phyloP scores from a whole-genome alignment of 2,113 vertebrate genomes.

The Gymnobelideus leadbeateri region DNA sequence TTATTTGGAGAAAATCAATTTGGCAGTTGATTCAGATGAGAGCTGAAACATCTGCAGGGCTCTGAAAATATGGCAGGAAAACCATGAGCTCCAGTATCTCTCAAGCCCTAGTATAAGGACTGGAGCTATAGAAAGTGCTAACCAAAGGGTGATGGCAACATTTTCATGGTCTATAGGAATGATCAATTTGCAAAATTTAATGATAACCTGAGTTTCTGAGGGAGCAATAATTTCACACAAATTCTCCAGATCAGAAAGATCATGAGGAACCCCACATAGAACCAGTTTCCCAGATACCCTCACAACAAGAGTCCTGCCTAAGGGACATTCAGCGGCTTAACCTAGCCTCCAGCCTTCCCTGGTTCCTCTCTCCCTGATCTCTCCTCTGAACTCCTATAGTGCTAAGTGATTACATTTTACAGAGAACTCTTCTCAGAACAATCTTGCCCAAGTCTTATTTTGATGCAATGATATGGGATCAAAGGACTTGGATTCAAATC shows the following conservation, averaged over 20 bases:
- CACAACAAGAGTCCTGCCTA: background rate
- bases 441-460: background rate
- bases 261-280: background rate
- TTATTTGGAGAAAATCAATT: slow-evolving; percentile 4
- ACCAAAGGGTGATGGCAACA: background rate
- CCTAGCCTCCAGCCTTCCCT: background rate
- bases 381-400: background rate
- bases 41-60: background rate
- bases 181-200: background rate
- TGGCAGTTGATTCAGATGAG: background rate
- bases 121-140: background rate
- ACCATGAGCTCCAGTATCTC: background rate
- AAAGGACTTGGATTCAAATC: background rate
- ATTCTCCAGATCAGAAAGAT: background rate
- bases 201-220: background rate
- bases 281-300: background rate
- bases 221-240: background rate
- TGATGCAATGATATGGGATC: background rate
- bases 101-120: background rate
- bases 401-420: background rate
- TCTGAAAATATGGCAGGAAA: background rate
- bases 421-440: background rate
- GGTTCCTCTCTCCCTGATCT: background rate
- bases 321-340: background rate
- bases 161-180: background rate